Evolutionary conservation across 2,888 invertebrate species (phyloP), one percentile per base, ranked within the genome.

Genomic region (Drosophila putrida): DNA sequence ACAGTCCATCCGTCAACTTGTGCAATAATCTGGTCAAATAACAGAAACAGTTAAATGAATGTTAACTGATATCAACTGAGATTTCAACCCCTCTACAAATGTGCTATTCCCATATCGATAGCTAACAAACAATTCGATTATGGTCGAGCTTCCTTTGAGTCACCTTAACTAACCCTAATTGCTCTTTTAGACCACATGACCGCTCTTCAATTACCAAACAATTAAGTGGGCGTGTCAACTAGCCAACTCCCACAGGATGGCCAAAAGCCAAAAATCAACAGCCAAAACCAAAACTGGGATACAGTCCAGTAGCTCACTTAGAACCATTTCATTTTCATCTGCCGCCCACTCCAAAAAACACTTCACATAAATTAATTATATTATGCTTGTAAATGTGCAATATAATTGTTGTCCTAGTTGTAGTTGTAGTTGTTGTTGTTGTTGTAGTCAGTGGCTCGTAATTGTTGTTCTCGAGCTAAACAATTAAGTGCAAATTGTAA

Each of bases 351-450:
- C 6, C 31, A 43, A 36, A 44, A 41, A 59, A 41, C 69, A 68
- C 60, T 82, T 55, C 64, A 77, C 86, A 88, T 83, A 82, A 88
- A 83, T 83, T 88, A 88, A 88, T 88, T 83, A 83, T 75, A 86
- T 77, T 73, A 47, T 57, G 72, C 80, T 71, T 69, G 67, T 71
- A 66, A 72, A 71, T 79, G 73, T 71, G 68, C 60, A 53, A 47
- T 36, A 41, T 63, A 72, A 85, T 71, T 46, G 68, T 50, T 65
- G 35, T 75, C 62, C 27, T 75, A 61, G 38, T 75, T 65, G 28
- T 75, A 61, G 38, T 58, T 68, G 58, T 66, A 63, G 55, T 67
- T 68, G 57, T 76, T 63, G 57, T 43, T 69, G 62, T 69, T 63
- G 54, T 69, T 75, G 64, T 59, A 64, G 46, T 67, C 65, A 43